These are phyloP conservation scores for Chalcosyrphus nemorum DNA, from an alignment of 2,888 invertebrate species.

Conservation along the genomic window DNA sequence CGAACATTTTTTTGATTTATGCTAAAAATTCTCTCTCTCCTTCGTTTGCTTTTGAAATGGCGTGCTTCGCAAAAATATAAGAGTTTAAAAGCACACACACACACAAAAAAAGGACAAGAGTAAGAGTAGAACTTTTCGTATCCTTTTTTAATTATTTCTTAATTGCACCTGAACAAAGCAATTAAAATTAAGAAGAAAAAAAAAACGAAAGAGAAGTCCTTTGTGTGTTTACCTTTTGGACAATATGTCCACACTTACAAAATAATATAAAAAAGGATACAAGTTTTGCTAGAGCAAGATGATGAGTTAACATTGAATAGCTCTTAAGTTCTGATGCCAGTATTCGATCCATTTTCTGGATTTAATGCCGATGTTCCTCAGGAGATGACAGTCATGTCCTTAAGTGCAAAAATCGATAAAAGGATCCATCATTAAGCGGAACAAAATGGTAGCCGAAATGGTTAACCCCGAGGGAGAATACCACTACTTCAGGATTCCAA, in stretches of 20 bases:
- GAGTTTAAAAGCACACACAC: neutral
- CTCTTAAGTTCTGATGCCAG: neutral
- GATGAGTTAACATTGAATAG: neutral
- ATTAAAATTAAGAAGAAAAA: conserved; percentile 2
- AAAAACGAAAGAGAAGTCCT: too few species aligned
- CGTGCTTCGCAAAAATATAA: neutral
- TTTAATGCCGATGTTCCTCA: neutral
- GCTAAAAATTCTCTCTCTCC: neutral
- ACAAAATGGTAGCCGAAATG: neutral
- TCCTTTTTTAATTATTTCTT: neutral
- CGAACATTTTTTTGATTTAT: neutral
- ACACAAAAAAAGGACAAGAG: neutral
- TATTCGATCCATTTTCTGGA: neutral
- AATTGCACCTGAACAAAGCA: conserved; percentile 26
- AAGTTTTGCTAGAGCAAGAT: neutral
- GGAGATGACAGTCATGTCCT: neutral
- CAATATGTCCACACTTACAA: neutral
- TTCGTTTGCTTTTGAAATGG: neutral
- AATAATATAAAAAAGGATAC: neutral
- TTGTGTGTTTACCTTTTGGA: neutral
- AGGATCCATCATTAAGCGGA: conserved; percentile 3
- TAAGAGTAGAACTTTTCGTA: neutral
- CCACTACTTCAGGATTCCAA: neutral
- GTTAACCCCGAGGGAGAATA: neutral
- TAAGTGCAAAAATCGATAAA: conserved; percentile 17